A percentile compares a stretch with the other conserved stretches of the same genome.
These are phyloP conservation scores for Lasaia peninsularis DNA, from an alignment of 1,140 invertebrate species.

Conservation along the genomic window DNA sequence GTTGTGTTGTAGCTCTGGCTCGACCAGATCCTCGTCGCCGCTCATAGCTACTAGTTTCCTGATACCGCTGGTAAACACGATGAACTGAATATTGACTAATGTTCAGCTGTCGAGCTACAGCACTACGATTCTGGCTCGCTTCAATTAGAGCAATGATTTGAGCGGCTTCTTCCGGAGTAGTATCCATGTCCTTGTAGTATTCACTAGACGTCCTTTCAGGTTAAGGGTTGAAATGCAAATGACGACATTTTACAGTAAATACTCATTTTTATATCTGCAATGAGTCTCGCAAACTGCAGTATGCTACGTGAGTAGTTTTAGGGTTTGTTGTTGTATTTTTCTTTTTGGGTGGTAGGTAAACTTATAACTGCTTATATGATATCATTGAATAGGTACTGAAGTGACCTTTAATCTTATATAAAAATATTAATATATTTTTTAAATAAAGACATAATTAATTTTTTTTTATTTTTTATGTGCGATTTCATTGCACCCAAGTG, in stretches of 20 bases:
- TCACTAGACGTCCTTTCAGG: not conserved
- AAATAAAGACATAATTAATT: no score
- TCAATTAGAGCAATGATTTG: not conserved
- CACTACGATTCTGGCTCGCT: not conserved
- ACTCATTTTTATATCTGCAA: not conserved
- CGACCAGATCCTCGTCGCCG: not conserved
- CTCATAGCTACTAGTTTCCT: not conserved
- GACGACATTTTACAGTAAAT: not conserved
- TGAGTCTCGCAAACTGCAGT: no score
- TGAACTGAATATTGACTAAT: not conserved
- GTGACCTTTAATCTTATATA: no score
- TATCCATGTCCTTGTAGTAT: not conserved
- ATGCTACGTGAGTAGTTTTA: no score
- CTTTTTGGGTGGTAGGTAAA: no score
- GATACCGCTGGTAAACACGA: not conserved
- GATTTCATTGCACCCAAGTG: no score
- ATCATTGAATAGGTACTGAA: no score
- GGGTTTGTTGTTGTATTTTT: no score
- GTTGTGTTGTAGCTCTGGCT: not conserved
- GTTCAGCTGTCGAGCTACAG: not conserved
- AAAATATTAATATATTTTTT: no score
- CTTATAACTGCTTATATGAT: no score
- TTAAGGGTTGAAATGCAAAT: not conserved
- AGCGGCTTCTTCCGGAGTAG: not conserved
- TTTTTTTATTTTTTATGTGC: no score